Evolutionary conservation across 2,113 vertebrate genomes (phyloP), one percentile per base, ranked within the genome.

Genomic region (Spilogale gracilis): DNA sequence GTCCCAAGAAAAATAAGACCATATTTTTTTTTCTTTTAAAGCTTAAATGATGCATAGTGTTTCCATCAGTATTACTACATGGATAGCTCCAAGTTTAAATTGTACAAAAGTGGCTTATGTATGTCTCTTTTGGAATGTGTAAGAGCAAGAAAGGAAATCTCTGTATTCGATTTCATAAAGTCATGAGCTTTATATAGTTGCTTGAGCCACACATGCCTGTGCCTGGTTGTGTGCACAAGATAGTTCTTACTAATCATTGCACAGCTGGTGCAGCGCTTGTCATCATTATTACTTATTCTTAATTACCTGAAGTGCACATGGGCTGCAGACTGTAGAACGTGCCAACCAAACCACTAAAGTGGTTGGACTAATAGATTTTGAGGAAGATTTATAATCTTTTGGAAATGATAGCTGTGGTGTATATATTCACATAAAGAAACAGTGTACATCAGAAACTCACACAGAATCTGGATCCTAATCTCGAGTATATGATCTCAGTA

Each of bases 1-100:
- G 38, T 78, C 74, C 92, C 95, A 97, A 97, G 92, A 97, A 94
- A 97, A 98, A 97, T 76, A 97, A 56, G 88, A 30, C 61, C 6
- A 0, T 83, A 10, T 45, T 58, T 97, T 63, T 97, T 96, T 95
- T 85, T 84, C 61, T 83, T 93, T 96, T 95, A 74, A 82, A 93
- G 43, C 78, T 97, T 96, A 95, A 97, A 95, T 79, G 95, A 93
- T 95, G 95, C 96, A 45, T 93, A 91, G 91, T 78, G n/a, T 97
- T 97, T 96, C 38, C 13, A 95, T 96, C 63, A 96, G 1, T 96
- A 79, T 90, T 85, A 74, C 76, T 94, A 27, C 32, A 3, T 6
- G 58, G 71, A 78, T 48, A n/a, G 87, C 91, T 96, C 93, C 95
- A 95, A 96, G 94, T 98, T 96, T 90, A 94, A 97, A 88, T 92